A percentile compares a stretch with the other conserved stretches of the same genome.
Conservation (phyloP, 2,797 vertebrate species). For the Danionella dracula region DNA sequence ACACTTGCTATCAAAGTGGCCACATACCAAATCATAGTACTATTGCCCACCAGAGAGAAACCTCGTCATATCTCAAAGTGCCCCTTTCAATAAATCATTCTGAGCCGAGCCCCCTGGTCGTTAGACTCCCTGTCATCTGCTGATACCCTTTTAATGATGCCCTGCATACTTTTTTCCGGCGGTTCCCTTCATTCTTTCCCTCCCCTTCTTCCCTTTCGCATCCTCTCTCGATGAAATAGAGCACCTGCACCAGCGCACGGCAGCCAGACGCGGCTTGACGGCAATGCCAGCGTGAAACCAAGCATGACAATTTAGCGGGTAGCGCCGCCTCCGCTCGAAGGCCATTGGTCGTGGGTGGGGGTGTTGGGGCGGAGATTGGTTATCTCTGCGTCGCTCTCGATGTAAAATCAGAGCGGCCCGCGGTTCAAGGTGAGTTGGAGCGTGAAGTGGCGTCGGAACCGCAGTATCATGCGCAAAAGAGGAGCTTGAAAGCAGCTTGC, state of each 20-base stretch:
- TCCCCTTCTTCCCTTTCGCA: constrained; percentile 52
- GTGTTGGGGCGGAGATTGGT: constrained; percentile 67
- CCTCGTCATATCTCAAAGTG: constrained; percentile 88
- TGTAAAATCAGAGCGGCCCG: constrained; percentile 56
- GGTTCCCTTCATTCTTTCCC: constrained; percentile 66
- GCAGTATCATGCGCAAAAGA: constrained; percentile 96
- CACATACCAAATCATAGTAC: constrained; percentile 98
- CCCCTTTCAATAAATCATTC: constrained; percentile 76
- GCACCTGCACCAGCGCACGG: constrained; percentile 79
- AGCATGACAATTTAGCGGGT: constrained; percentile 61
- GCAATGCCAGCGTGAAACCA: constrained; percentile 68
- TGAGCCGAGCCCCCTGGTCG: constrained; percentile 67
- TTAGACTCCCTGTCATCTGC: constrained; percentile 54
- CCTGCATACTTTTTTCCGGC: constrained; percentile 72
- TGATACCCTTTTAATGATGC: constrained; percentile 70
- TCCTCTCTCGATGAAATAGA: constrained; percentile 60
- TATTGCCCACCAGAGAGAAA: constrained; percentile 84
- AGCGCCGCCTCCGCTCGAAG: constrained; percentile 55
- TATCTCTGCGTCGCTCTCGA: constrained; percentile 46
- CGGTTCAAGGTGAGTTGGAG: constrained; percentile 91
- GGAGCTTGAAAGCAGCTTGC: constrained; percentile 31
- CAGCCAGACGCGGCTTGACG: constrained; percentile 60
- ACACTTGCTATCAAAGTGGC: constrained; percentile 99
- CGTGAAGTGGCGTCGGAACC: constrained; percentile 75
- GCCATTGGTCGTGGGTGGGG: constrained; percentile 52